Evolutionary conservation across 2,888 invertebrate species (phyloP).

Genomic region (Mermis nigrescens): DNA sequence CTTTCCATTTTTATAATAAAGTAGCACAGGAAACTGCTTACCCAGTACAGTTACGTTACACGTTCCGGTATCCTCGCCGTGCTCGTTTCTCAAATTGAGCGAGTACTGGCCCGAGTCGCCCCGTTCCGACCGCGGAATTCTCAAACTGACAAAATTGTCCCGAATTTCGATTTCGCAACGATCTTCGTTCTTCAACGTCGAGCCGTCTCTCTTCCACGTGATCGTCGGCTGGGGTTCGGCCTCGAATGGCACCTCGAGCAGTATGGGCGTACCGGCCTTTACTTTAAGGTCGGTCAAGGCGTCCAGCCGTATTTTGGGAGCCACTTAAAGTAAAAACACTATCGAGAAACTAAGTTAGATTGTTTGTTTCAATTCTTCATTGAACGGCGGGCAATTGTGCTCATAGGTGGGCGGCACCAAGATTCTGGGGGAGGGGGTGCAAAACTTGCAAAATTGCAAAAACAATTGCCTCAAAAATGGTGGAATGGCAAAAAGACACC

Average conservation of each 20-base stretch:
- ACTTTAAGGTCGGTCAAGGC: slow-evolving; percentile 71
- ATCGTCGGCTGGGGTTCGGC: slow-evolving; percentile 81
- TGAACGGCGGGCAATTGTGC: no score
- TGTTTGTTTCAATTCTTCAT: background rate
- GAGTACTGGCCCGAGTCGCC: slow-evolving; percentile 75
- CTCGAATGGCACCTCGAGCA: slow-evolving; percentile 77
- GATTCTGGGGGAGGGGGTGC: no score
- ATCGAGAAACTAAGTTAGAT: slow-evolving; percentile 13
- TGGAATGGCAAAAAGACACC: no score
- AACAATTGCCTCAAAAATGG: no score
- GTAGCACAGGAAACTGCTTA: no score
- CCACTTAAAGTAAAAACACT: slow-evolving; percentile 40
- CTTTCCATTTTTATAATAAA: no score
- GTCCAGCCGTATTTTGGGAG: slow-evolving; percentile 71
- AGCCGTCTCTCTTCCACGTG: slow-evolving; percentile 55
- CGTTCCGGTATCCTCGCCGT: slow-evolving; percentile 74
- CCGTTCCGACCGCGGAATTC: slow-evolving; percentile 70
- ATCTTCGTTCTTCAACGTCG: slow-evolving; percentile 50
- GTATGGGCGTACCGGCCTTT: slow-evolving; percentile 71
- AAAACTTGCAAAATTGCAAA: no score
- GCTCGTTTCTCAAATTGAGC: slow-evolving; percentile 67
- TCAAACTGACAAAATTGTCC: slow-evolving; percentile 61
- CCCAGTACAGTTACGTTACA: slow-evolving; percentile 67
- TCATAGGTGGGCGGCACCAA: no score
- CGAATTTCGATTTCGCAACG: slow-evolving; percentile 71